Evolutionary conservation across 92 coral and sea anemone species (phyloP).

Genomic region (Palythoa heliodiscus): DNA sequence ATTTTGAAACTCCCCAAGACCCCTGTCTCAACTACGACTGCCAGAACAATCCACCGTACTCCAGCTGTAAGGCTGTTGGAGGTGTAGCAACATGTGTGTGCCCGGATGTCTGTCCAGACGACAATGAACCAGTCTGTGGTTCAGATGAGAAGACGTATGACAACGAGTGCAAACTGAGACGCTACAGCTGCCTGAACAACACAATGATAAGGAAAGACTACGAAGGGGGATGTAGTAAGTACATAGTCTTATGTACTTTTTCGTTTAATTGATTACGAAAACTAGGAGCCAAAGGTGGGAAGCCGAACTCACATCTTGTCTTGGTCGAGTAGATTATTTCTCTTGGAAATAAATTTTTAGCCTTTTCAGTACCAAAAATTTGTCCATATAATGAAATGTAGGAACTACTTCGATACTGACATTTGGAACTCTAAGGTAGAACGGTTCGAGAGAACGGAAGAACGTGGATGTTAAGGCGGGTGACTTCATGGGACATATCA

Average conservation of each 20-base stretch:
- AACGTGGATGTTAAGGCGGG: no score
- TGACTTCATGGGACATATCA: no score
- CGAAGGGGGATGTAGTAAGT: slow-evolving; percentile 22
- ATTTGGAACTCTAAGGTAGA: no score
- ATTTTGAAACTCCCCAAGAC: background rate
- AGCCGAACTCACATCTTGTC: background rate
- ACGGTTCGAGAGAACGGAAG: no score
- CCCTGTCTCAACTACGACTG: slow-evolving; percentile 31
- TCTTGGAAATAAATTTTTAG: no score
- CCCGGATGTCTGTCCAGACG: slow-evolving; percentile 9
- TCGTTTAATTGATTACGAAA: no score
- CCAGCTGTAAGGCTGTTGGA: slow-evolving; percentile 4
- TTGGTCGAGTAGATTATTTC: no score
- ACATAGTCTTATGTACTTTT: background rate
- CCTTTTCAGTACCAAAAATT: no score
- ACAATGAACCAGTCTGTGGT: background rate
- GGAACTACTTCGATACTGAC: no score
- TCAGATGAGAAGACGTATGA: slow-evolving; percentile 21
- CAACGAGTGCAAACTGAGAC: slow-evolving; percentile 23
- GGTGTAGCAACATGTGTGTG: slow-evolving; percentile 24
- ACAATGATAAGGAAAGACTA: slow-evolving; percentile 6
- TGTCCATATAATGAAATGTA: no score
- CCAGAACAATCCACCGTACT: slow-evolving; percentile 7
- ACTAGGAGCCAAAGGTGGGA: background rate
- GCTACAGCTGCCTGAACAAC: slow-evolving; percentile 20